These are phyloP conservation scores for Acanthosoma haemorrhoidale DNA, from an alignment of 2,888 invertebrate genomes.

Conservation along the genomic window DNA sequence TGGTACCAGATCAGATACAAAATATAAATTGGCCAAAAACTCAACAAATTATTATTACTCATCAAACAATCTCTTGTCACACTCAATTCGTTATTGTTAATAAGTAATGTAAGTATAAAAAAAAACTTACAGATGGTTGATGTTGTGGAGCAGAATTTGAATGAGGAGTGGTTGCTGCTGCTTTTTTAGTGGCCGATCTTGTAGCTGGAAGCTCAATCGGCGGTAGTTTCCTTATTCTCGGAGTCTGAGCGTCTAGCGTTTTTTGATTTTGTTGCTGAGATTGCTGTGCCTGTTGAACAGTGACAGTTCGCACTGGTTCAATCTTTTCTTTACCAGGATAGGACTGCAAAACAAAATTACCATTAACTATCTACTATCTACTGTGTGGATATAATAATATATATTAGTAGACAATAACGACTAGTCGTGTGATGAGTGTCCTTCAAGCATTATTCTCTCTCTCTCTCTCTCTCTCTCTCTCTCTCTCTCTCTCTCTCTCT, in stretches of 20 bases:
- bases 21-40: neutral
- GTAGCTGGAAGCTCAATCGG: conserved; percentile 80
- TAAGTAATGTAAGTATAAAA: neutral
- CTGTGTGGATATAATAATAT: too few relatives aligned
- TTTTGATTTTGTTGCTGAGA: neutral
- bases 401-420: too few relatives aligned
- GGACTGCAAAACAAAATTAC: neutral
- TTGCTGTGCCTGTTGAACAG: neutral
- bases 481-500: too few relatives aligned
- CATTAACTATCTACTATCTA: too few relatives aligned
- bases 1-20: neutral
- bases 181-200: conserved; percentile 45
- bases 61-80: too few relatives aligned
- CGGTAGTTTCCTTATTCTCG: conserved; percentile 51
- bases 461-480: too few relatives aligned
- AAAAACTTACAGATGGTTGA: conserved; percentile 5
- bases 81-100: too few relatives aligned
- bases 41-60: neutral
- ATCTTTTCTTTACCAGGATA: conserved; percentile 8
- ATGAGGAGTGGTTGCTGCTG: conserved; percentile 19
- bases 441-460: too few relatives aligned
- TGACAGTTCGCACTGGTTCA: neutral
- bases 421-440: too few relatives aligned
- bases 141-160: neutral
- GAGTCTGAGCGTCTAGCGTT: conserved; percentile 29